Percentiles rank a stretch among this genome's conserved stretches.
phyloP scores from a whole-genome alignment of 1,140 invertebrate species.

The Sycophila sp. region DNA sequence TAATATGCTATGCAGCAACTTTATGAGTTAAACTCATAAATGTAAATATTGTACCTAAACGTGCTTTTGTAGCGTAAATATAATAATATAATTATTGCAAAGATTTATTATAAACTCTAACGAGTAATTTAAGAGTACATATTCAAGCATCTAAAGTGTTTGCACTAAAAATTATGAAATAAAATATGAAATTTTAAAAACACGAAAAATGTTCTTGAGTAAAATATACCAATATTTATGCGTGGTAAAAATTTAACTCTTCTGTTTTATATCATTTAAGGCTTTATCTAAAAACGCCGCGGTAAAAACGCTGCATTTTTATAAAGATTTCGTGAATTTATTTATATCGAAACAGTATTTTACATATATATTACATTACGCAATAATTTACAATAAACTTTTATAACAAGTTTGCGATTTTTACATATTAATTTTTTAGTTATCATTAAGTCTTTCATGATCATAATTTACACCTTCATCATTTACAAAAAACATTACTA shows the following conservation, averaged over 20 bases:
- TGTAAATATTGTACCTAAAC: constrained; percentile 50
- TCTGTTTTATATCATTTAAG: no score
- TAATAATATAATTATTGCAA: constrained; percentile 19
- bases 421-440: background rate
- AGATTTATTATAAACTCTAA: constrained; percentile 7
- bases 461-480: background rate
- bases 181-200: background rate
- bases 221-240: no score
- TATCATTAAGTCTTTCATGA: background rate
- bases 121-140: background rate
- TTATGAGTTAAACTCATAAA: constrained; percentile 39
- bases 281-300: no score
- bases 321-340: background rate
- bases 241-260: no score
- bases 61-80: constrained; percentile 33
- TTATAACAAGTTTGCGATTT: background rate
- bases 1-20: constrained; percentile 13
- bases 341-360: background rate
- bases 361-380: background rate
- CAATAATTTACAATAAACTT: constrained; percentile 10
- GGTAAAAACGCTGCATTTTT: background rate
- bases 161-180: background rate
- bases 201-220: no score
- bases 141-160: background rate
- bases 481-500: background rate